Conservation (phyloP, 2,888 invertebrate species). For the Linyphia triangularis region DNA sequence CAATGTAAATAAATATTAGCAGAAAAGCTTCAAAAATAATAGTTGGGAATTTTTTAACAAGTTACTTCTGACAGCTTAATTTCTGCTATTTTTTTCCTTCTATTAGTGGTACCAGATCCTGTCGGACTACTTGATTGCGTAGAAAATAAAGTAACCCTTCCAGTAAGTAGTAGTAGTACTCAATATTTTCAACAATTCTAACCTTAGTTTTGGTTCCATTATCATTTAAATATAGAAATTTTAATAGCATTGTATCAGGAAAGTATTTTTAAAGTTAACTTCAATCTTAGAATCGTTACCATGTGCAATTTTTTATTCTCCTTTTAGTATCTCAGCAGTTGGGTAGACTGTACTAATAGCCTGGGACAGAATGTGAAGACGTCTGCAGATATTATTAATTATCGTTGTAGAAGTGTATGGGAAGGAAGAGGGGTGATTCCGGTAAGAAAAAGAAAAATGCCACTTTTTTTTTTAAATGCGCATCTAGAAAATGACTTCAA, state of each 20-base stretch:
- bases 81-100: slow-evolving; percentile 5
- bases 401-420: slow-evolving; percentile 72
- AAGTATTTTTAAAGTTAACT: too few species aligned
- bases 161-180: slow-evolving; percentile 30
- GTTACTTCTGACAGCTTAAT: too few species aligned
- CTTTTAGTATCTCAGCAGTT: slow-evolving; percentile 64
- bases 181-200: too few species aligned
- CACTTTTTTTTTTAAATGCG: too few species aligned
- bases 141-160: slow-evolving; percentile 67
- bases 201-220: too few species aligned
- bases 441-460: slow-evolving; percentile 48
- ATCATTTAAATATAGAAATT: too few species aligned
- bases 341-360: slow-evolving; percentile 73
- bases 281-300: too few species aligned
- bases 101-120: slow-evolving; percentile 73
- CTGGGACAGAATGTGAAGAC: slow-evolving; percentile 67
- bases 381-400: slow-evolving; percentile 69
- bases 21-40: too few species aligned
- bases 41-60: too few species aligned
- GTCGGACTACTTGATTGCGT: slow-evolving; percentile 71
- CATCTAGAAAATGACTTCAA: not conserved
- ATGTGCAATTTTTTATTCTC: too few species aligned
- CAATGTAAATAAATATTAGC: too few species aligned
- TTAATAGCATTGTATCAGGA: too few species aligned
- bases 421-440: slow-evolving; percentile 73